Evolutionary conservation across 2,888 invertebrate species (phyloP), one percentile per base, ranked within the genome.

Genomic region (Conus canariensis): DNA sequence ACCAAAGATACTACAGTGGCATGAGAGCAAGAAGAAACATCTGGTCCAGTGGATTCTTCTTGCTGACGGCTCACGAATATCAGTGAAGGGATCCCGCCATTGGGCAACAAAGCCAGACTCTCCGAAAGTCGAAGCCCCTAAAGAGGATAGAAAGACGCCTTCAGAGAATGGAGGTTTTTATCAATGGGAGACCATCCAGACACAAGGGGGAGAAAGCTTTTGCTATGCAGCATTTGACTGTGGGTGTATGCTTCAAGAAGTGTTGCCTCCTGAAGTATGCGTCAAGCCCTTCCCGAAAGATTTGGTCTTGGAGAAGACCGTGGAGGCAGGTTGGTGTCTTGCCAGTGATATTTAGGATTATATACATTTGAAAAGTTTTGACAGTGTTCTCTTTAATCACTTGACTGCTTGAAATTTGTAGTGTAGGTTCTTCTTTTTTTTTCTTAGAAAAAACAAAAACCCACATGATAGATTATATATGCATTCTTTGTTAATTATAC

Each of bases 141-240:
- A 85, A 30, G 25, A 25, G 10, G 60, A n/a, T 10, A 56, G 25
- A 16, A 19, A 56, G n/a, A 56, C 5, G 25, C 12, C 25, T 59
- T 64, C 6, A 1, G 70, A n/a, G 9, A 22, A 45, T 19, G 45
- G 70, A 0, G 6, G 16, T 16, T 87, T 87, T 56, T 87, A 70
- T 25, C 10, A 45, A 5, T 87, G 87, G 87, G 67, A 67, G 7
- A 87, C 19, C 45, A 87, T 87, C 56, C 22, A 67, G 70, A 12
- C 14, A 2, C 30, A 70, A 22, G 87, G 87, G 7, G 87, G 70
- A 10, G 67, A 87, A 19, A 0, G 25, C 6, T 87, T 87, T 25
- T 87, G 87, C 67, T 87, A 87, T 45, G 67, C 70, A 7, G 87
- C 87, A 7, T 45, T 87, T 10, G 87, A 87, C 56, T 87, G 87